Evolutionary conservation across 2,113 vertebrate genomes (phyloP), one percentile per base, ranked within the genome.

Genomic region (Callocephalon fimbriatum): DNA sequence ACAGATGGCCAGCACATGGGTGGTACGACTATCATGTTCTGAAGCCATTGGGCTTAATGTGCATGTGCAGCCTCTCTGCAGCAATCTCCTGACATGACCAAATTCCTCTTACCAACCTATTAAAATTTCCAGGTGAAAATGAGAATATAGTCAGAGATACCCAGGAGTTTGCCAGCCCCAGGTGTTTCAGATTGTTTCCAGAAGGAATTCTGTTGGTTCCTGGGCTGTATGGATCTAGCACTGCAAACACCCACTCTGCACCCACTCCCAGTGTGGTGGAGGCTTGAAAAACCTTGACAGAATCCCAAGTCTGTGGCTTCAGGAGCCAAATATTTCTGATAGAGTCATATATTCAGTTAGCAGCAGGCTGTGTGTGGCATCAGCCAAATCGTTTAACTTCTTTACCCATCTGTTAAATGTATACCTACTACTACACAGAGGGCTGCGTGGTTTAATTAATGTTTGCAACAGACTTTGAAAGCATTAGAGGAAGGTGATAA

Each of bases 361-460:
- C 90, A 96, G 90, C 92, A 94, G 81, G 82, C 59, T 86, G 50
- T 32, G 11, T 20, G 35, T 56, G 70, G 56, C 90, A 88, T 42
- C 85, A 93, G 90, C 74, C 93, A 94, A 94, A 86, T 44, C 26
- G 50, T 86, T 94, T 93, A 29, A 86, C 70, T 94, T 81, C 65
- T 78, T 78, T 77, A 25, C 15, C 95, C 90, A 83, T 93, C 72
- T 93, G 95, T 92, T 93, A 94, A 90, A 92, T 23, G 35, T 66
- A 74, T 84, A 86, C n/a, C 68, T 94, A 82, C 79, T 86, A 15
- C 66, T 59, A 71, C 76, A 83, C 47, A 31, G 44, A 73, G 38
- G 47, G 29, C 56, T 31, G 42, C 0, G 42, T 42, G 31, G 5
- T 84, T 91, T 88, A 93, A 95, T 95, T 93, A 96, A 94, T 48